Evolutionary conservation across 2,888 invertebrate species (phyloP), one percentile per base, ranked within the genome.

Genomic region (Sussaba pulchella): DNA sequence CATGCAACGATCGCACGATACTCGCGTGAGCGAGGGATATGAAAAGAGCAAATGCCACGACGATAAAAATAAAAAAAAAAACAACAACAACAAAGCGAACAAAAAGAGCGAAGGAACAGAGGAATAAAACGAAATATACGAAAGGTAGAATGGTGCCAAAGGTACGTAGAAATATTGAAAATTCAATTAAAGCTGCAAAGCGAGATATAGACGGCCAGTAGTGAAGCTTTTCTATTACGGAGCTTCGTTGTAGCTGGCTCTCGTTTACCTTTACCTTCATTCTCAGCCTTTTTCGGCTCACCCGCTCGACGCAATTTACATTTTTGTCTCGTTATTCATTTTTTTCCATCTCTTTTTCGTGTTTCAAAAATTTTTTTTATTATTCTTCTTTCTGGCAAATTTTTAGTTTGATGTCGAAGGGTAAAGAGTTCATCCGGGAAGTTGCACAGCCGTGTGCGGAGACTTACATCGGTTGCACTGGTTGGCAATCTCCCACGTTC

Each of bases 111-210:
- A 14, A 76, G n/a, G n/a, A n/a, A n/a, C n/a, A n/a, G n/a, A n/a
- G n/a, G n/a, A n/a, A n/a, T n/a, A n/a, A n/a, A n/a, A n/a, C n/a
- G n/a, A n/a, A n/a, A n/a, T n/a, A n/a, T n/a, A n/a, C n/a, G n/a
- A n/a, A n/a, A n/a, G 2, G 31, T 6, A 50, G 14, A 82, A 70
- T 64, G 21, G 45, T 43, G 66, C 36, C 36, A 45, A 66, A 21
- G 39, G 36, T 50, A 67, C 66, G 59, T 31, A 39, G 54, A 57
- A 57, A 76, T 71, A 80, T 80, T 80, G 80, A 80, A 80, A 80
- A 76, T 80, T 80, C 75, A 80, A 80, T 80, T 80, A 76, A 80
- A 66, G 75, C 31, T 67, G 71, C 43, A 75, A 61, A 76, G 66
- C 71, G 41, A 8, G 54, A 54, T 47, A 78, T 66, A 71, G 31